These are phyloP conservation scores for Callipepla squamata DNA, from an alignment of 2,113 vertebrate species.

Conservation along the genomic window DNA sequence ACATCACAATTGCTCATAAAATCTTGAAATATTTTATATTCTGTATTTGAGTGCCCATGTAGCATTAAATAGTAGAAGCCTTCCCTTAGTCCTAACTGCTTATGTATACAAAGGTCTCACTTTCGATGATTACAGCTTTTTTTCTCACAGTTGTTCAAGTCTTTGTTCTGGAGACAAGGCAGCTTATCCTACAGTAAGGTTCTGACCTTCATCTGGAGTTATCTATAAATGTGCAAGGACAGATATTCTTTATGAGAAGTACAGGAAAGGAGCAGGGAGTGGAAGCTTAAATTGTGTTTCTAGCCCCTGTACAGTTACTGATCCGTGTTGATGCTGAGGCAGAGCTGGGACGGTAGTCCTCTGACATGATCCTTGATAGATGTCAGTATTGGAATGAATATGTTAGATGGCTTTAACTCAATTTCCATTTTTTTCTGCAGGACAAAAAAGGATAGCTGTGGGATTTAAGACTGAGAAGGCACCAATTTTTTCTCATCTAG, in stretches of 20 bases:
- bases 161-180: not conserved
- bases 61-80: not conserved
- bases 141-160: not conserved
- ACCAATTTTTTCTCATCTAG: not conserved
- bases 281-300: not conserved
- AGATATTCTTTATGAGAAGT: not conserved
- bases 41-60: not conserved
- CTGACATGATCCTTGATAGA: not conserved
- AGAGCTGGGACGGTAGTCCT: not conserved
- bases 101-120: not conserved
- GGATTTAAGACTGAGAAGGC: not conserved
- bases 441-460: not conserved
- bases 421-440: not conserved
- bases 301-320: rapidly evolving
- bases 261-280: not conserved
- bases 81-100: not conserved
- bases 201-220: not conserved
- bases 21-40: not conserved
- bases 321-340: not conserved
- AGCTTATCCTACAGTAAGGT: not conserved
- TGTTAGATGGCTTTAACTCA: not conserved
- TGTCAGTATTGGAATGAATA: not conserved
- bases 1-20: not conserved
- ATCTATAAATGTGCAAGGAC: not conserved
- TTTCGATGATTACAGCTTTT: not conserved